Evolutionary conservation across 1,140 invertebrate genomes (phyloP).

Genomic region (Halesus radiatus): DNA sequence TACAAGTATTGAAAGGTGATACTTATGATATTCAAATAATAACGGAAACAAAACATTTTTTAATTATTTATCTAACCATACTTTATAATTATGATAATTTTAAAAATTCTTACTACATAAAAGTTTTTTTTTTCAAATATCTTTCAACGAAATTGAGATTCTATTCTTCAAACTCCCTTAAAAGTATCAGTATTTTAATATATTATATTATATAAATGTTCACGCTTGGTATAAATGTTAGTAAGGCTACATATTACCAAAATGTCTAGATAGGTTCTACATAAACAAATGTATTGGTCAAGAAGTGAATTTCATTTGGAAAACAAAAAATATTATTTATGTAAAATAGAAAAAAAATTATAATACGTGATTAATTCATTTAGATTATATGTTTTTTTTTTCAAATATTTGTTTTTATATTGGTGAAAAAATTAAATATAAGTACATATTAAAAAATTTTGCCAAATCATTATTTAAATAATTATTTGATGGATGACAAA

Average conservation of each 20-base stretch:
- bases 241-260: slow-evolving; percentile 53
- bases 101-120: neutral
- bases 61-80: too few species aligned
- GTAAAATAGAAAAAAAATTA: neutral
- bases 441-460: too few species aligned
- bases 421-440: too few species aligned
- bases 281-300: slow-evolving; percentile 39
- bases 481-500: too few species aligned
- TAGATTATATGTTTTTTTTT: too few species aligned
- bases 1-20: slow-evolving; percentile 15
- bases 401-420: too few species aligned
- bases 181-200: slow-evolving; percentile 43
- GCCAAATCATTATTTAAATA: too few species aligned
- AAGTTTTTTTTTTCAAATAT: slow-evolving; percentile 23
- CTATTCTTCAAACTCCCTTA: slow-evolving; percentile 40
- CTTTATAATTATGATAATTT: neutral
- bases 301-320: slow-evolving; percentile 23
- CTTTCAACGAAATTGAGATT: slow-evolving; percentile 43
- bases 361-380: too few species aligned
- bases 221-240: slow-evolving; percentile 45
- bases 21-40: neutral
- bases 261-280: slow-evolving; percentile 11
- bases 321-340: neutral
- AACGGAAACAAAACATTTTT: neutral
- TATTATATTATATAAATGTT: neutral